Evolutionary conservation across 2,797 vertebrate genomes (phyloP).

Genomic region (Microctenopoma stevenorrisi): DNA sequence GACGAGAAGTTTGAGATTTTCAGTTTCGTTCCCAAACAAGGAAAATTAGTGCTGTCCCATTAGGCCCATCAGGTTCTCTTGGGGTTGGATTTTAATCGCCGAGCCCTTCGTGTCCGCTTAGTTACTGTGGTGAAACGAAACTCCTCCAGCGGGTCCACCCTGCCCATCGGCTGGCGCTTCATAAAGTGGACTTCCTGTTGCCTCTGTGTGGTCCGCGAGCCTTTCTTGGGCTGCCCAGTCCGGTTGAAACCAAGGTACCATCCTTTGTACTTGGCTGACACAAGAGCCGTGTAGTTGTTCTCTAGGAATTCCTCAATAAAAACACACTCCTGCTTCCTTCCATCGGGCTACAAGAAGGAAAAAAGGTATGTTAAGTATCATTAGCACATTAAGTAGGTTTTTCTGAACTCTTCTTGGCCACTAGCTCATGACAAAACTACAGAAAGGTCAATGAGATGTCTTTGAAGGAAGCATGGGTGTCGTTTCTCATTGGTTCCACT

Average conservation of each 20-base stretch:
- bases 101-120: slow-evolving; percentile 87
- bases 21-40: slow-evolving; percentile 38
- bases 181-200: slow-evolving; percentile 90
- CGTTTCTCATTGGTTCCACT: not conserved
- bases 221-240: slow-evolving; percentile 86
- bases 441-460: not conserved
- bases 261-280: slow-evolving; percentile 88
- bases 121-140: slow-evolving; percentile 87
- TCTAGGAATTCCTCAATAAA: slow-evolving; percentile 89
- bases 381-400: slow-evolving; percentile 2
- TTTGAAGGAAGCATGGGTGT: not conserved
- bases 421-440: not conserved
- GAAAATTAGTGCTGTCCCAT: slow-evolving; percentile 62
- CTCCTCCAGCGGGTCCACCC: slow-evolving; percentile 81
- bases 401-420: too few species aligned
- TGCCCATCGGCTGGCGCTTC: slow-evolving; percentile 85
- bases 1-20: slow-evolving; percentile 72
- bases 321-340: slow-evolving; percentile 85
- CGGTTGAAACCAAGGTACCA: slow-evolving; percentile 90
- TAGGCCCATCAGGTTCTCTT: slow-evolving; percentile 78
- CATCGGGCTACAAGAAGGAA: slow-evolving; percentile 76
- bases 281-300: slow-evolving; percentile 89
- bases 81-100: slow-evolving; percentile 82
- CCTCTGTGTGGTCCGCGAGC: slow-evolving; percentile 84
- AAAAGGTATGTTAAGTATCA: slow-evolving; percentile 5